Base-by-base conservation (phyloP, 2,797 vertebrate species). In the Myoxocephalus aenaeus region DNA sequence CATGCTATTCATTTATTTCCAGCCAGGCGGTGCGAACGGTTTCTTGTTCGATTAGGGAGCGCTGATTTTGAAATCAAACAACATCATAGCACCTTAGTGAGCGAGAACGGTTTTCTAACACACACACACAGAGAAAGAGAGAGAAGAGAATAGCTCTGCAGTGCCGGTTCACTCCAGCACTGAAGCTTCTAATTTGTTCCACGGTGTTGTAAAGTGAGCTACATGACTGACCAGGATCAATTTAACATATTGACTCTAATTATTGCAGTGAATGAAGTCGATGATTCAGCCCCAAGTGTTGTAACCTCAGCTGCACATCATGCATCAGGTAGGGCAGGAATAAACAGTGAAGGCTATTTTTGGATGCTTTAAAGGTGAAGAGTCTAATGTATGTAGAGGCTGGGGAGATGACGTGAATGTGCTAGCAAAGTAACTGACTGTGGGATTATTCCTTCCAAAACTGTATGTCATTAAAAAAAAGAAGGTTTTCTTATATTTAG, bases 1-100 rank as follows among this genome's bases (percentile, higher is more conserved):
- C 86, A 76, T 73, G 64, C 73, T 87, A 65, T 86, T 90, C 87
- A 91, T 94, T 92, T 89, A 90, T 94, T 88, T 92, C 80, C 73
- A 87, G 81, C 82, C 75, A 76, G 74, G 63, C 80, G 48, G 70
- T 2, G 25, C 9, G 0, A 70, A 71, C 70, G 3, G n/a, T 62
- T 83, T 79, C 79, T 77, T 77, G 81, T 89, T 86, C 68, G 57
- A 87, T 92, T 76, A 82, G 36, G 65, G 48, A 27, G 32, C 14
- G 3, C 63, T 66, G 63, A 88, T 85, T 88, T 72, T 75, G 29
- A 83, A 89, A 88, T 92, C 81, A 86, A 86, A 87, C 72, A 58
- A 46, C 75, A 87, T 82, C 77, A 59, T 61, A 40, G 74, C 62
- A 62, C 77, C 58, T 69, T 57, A 57, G 67, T 1, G 70, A 67